Evolutionary conservation across 1,140 invertebrate species (phyloP), one percentile per base, ranked within the genome.

Genomic region (Tyrophagus putrescentiae): DNA sequence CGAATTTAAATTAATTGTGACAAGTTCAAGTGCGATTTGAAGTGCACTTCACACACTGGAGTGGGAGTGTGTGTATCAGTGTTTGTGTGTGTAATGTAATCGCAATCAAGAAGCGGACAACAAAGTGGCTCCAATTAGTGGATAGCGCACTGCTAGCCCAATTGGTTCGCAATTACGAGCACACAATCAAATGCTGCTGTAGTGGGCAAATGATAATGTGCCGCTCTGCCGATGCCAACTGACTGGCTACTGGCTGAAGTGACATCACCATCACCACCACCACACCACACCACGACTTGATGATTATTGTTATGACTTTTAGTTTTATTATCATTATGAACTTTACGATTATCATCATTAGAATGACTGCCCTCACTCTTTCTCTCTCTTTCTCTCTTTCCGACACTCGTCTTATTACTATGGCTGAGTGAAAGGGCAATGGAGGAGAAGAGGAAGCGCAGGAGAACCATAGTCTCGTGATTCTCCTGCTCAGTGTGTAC

Each of bases 301-400:
- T 48, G 45, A 48, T 48, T 48, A 48, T 48, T 48, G 45, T 48
- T 48, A 48, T 48, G 45, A 48, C 45, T 48, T 7, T 21, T 48
- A 48, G 45, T 48, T 7, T 7, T 6, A 48, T 48, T 18, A 48
- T 48, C 45, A 48, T 48, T 48, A 48, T 48, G 45, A 48, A 48
- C 45, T 48, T 13, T 48, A 48, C 45, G 45, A 48, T 48, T 48
- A 48, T 48, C 45, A 18, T 48, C 45, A 48, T 48, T 48, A 48
- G 7, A 48, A 48, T 48, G 45, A 18, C 45, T 48, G 7, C 45
- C 45, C n/a, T n/a, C n/a, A n/a, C n/a, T 48, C 7, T 48, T 48
- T 21, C 18, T 7, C 36, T 21, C 21, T 39, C 36, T 39, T 21
- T 39, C 36, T 21, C 36, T 48, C 45, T 48, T 48, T 25, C 31